Conservation (phyloP, 1,140 invertebrate genomes). For the Drosophila pandora region DNA sequence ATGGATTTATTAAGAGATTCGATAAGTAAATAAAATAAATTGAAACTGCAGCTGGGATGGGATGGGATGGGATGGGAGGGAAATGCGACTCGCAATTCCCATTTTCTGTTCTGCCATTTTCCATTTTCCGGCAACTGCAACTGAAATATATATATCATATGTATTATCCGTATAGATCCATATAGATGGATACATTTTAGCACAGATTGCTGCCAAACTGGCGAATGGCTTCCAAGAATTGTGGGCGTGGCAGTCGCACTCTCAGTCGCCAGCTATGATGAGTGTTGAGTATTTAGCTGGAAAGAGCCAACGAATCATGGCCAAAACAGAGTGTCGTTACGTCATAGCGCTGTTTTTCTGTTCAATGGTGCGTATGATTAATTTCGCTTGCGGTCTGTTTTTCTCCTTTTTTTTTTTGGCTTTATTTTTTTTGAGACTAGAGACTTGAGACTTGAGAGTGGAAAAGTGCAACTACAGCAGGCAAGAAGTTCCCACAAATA, state of each 20-base stretch:
- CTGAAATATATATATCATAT: conserved; percentile 6
- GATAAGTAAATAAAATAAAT: conserved; percentile 35
- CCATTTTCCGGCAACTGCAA: conserved; percentile 44
- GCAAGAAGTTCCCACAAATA: conserved; percentile 65
- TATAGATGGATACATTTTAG: conserved; percentile 59
- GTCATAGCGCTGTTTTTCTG: conserved; percentile 50
- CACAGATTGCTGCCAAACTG: conserved; percentile 53
- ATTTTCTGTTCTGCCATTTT: too few species aligned
- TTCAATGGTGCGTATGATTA: conserved; percentile 81
- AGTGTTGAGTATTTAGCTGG: conserved; percentile 45
- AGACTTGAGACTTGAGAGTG: background rate
- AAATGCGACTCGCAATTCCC: conserved; percentile 19
- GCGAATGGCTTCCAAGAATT: conserved; percentile 66
- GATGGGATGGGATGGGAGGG: too few species aligned
- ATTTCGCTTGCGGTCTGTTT: conserved; percentile 55
- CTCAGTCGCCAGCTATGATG: conserved; percentile 21
- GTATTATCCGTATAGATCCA: background rate
- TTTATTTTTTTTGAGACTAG: conserved; percentile 4
- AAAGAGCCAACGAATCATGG: conserved; percentile 57
- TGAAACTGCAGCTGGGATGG: conserved; percentile 7
- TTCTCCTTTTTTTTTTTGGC: conserved; percentile 3
- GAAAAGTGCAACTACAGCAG: conserved; percentile 30
- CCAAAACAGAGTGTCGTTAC: conserved; percentile 49
- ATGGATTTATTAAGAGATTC: conserved; percentile 42
- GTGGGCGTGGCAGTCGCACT: conserved; percentile 24